Evolutionary conservation across 2,888 invertebrate genomes (phyloP), one percentile per base, ranked within the genome.

Genomic region (Hermodice carunculata): DNA sequence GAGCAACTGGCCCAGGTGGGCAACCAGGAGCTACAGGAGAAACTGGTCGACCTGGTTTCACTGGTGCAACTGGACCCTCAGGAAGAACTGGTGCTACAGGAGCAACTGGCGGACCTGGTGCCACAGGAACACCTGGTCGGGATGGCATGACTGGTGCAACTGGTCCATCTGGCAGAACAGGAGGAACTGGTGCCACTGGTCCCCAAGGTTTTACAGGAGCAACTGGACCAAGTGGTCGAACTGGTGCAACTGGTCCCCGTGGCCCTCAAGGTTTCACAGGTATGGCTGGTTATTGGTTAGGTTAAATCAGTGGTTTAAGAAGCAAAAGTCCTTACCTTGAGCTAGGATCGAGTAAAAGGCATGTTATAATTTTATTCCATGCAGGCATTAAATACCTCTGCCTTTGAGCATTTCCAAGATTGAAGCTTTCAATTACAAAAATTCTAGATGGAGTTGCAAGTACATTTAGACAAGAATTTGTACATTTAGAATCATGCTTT

Each of bases 261-360:
- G 67, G 67, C 4, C 28, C 28, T 26, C n/a, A n/a, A n/a, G 67
- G 67, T 29, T 19, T 4, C 3, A 48, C 59, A 49, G 67, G 67
- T 40, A 17, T 29, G 22, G 29, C 14, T 51, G 61, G 29, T 8
- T n/a, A n/a, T n/a, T n/a, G n/a, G n/a, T n/a, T n/a, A n/a, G n/a
- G n/a, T n/a, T n/a, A n/a, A n/a, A n/a, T n/a, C n/a, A n/a, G n/a
- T n/a, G n/a, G n/a, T n/a, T n/a, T n/a, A n/a, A n/a, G n/a, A n/a
- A n/a, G n/a, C n/a, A n/a, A n/a, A n/a, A n/a, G n/a, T n/a, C n/a
- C n/a, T n/a, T n/a, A n/a, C n/a, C n/a, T n/a, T n/a, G n/a, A n/a
- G n/a, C n/a, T n/a, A n/a, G n/a, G n/a, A n/a, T n/a, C n/a, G n/a
- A n/a, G n/a, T n/a, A n/a, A n/a, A n/a, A n/a, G n/a, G n/a, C n/a